Base-by-base conservation (phyloP, 2,797 vertebrate genomes). In the Cyprinella venusta region DNA sequence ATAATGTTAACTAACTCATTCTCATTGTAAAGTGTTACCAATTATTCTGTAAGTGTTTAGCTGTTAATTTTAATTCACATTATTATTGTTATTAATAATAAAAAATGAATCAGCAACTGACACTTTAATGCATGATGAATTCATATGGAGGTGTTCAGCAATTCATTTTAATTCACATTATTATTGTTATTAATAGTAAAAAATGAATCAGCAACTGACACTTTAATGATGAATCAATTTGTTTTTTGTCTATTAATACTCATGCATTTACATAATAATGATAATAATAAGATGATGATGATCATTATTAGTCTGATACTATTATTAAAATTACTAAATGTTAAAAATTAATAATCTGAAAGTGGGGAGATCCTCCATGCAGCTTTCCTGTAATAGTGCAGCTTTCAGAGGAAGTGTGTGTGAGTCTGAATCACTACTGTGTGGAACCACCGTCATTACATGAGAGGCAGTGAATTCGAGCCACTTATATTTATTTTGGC, bases 401-500 rank as follows among this genome's bases (percentile, higher is more conserved):
- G 48, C 52, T 38, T 7, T 56, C n/a, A 33, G 24, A 63, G 76
- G 56, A 63, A 78, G 56, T 40, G 52, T 36, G n/a, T 36, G 26
- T 30, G 19, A n/a, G 38, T 21, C 33, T 64, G 70, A 45, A 45
- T 61, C 48, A 54, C 10, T 38, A 33, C 42, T 61, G 67, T n/a
- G 16, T n/a, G 70, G 19, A 30, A 8, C 13, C 3, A 26, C 56
- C 19, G 26, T 63, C 79, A 36, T 12, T 45, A 54, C 15, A 40
- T 21, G 67, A 13, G 52, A 19, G 10, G 40, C 33, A 56, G 63
- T 67, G 63, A 52, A 52, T 16, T 21, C 18, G 52, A 74, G 45
- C 67, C 72, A 33, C 36, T 82, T 30, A 64, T 50, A 45, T 45
- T 59, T 76, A 67, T 56, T 76, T 76, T n/a, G 18, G 24, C 12